phyloP scores from a whole-genome alignment of 2,888 invertebrate species.

The Poecilobothrus nobilitatus region DNA sequence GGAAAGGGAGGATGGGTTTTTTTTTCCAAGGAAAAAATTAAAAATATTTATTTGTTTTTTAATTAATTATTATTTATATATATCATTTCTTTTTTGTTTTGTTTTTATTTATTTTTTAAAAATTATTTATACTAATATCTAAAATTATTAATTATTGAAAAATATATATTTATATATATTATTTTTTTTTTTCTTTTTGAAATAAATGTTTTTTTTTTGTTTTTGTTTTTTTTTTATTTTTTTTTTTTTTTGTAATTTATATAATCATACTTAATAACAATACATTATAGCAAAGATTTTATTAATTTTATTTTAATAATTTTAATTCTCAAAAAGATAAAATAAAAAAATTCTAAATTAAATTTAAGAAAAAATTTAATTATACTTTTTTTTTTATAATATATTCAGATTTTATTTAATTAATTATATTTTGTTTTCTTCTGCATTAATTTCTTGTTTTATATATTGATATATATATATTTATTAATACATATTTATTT shows the following conservation, averaged over 20 bases:
- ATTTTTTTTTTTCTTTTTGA: background rate
- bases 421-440: background rate
- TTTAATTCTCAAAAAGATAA: background rate
- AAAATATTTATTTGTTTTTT: no score
- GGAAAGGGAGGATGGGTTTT: background rate
- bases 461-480: background rate
- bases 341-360: background rate
- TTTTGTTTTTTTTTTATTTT: no score
- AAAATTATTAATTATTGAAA: constrained; percentile 6
- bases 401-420: no score
- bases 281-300: background rate
- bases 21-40: no score
- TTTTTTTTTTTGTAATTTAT: background rate
- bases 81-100: background rate
- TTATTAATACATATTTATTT: no score
- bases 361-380: constrained; percentile 1
- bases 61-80: no score
- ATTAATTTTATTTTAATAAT: background rate
- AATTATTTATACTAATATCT: constrained; percentile 3
- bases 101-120: background rate
- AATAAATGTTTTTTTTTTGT: background rate
- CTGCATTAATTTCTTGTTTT: background rate
- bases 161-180: constrained; percentile 6
- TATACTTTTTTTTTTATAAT: background rate
- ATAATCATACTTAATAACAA: background rate